These are phyloP conservation scores for Malurus leucopterus DNA, from an alignment of 2,797 vertebrate genomes.

Conservation along the genomic window DNA sequence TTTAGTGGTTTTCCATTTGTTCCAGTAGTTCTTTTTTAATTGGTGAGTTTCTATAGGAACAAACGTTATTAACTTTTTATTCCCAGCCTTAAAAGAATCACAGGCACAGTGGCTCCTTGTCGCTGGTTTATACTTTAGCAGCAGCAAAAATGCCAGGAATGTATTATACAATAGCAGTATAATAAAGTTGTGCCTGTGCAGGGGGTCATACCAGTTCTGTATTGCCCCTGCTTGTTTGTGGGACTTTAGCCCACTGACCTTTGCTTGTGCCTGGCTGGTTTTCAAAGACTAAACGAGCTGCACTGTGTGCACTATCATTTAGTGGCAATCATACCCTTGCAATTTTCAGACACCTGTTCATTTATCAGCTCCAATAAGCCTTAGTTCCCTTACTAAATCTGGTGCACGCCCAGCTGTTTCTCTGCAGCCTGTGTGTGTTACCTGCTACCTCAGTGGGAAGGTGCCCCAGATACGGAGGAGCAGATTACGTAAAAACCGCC, in stretches of 20 bases:
- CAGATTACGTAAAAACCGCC: neutral
- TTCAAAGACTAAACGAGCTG: neutral
- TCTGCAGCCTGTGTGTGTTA: neutral
- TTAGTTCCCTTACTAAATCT: neutral
- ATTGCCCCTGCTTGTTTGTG: neutral
- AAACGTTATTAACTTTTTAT: neutral
- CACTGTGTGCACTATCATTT: neutral
- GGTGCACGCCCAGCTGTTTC: neutral
- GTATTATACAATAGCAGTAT: neutral
- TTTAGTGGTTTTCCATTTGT: neutral
- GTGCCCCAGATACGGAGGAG: neutral
- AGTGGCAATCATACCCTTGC: neutral
- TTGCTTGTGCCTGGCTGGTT: neutral
- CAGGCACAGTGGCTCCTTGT: neutral
- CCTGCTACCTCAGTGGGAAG: neutral
- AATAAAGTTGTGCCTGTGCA: neutral
- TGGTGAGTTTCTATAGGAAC: neutral
- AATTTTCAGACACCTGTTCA: neutral
- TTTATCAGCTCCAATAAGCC: neutral
- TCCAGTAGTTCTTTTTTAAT: neutral
- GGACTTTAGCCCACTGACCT: neutral
- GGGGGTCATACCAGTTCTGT: neutral
- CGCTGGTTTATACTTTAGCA: neutral
- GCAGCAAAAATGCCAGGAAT: constrained; percentile 5
- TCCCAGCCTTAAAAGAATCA: neutral